These are phyloP conservation scores for Mus pahari DNA, from an alignment of 2,113 vertebrate species.

Conservation along the genomic window DNA sequence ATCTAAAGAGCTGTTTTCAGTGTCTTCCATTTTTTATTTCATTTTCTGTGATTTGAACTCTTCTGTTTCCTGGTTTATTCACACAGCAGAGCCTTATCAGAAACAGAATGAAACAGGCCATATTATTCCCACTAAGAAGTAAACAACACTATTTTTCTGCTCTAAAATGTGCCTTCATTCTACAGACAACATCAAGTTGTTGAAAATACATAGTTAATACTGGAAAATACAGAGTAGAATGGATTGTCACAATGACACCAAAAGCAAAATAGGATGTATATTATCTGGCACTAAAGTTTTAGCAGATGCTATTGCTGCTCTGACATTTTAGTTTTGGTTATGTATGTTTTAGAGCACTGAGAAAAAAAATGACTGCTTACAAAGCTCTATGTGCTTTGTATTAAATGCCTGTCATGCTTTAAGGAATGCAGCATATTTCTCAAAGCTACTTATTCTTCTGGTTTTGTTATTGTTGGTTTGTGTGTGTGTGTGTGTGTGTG, in stretches of 20 bases:
- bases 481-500: not conserved
- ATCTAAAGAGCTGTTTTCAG: not conserved
- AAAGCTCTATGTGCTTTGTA: not conserved
- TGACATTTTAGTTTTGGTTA: constrained; percentile 23
- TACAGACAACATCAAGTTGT: not conserved
- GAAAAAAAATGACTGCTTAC: not conserved
- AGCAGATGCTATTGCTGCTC: not conserved
- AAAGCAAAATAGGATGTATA: not conserved
- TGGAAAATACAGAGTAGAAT: not conserved
- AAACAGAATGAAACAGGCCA: not conserved
- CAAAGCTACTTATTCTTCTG: not conserved
- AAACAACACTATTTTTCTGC: not conserved
- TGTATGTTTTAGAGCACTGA: not conserved
- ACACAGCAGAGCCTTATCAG: not conserved
- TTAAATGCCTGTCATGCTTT: constrained; percentile 23
- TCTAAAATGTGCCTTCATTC: not conserved
- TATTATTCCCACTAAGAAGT: not conserved
- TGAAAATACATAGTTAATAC: not conserved
- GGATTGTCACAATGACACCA: not conserved
- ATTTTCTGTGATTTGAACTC: not conserved
- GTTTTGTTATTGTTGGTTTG: not conserved
- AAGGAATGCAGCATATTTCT: not conserved
- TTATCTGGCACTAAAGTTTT: not conserved
- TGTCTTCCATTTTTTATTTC: not conserved
- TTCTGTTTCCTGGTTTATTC: not conserved